These are phyloP conservation scores for Gymnogyps californianus DNA, from an alignment of 2,113 vertebrate genomes.

Conservation along the genomic window DNA sequence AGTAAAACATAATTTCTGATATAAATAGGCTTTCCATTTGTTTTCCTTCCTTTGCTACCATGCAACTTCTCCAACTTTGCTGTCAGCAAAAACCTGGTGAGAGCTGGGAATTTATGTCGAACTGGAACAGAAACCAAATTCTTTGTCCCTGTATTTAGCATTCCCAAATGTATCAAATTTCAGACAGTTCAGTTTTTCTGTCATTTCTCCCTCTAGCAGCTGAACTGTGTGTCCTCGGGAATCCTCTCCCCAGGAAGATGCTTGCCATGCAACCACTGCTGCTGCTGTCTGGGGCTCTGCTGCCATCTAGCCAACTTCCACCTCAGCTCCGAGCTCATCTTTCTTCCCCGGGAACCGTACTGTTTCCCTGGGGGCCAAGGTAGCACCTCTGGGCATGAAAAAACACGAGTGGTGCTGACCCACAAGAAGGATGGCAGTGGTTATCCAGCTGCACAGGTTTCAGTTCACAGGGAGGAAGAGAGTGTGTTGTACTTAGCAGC, in stretches of 20 bases:
- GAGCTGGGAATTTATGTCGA: neutral
- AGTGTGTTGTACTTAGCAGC: accelerated
- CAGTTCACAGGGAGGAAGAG: neutral
- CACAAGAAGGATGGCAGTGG: accelerated
- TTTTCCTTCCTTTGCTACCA: neutral
- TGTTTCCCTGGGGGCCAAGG: accelerated
- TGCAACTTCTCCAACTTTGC: neutral
- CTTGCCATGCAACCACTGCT: too few relatives aligned
- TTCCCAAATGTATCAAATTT: neutral
- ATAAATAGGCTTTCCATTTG: neutral
- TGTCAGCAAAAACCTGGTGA: neutral
- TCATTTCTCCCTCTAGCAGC: neutral
- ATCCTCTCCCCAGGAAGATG: neutral
- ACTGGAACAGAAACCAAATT: neutral
- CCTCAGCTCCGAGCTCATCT: neutral
- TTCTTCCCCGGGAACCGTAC: accelerated
- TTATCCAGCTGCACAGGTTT: neutral
- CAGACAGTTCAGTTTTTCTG: neutral
- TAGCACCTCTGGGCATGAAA: neutral
- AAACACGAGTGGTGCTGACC: accelerated
- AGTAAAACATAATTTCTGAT: neutral
- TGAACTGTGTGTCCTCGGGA: neutral
- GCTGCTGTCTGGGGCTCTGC: conserved; percentile 21
- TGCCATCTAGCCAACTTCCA: conserved; percentile 43
- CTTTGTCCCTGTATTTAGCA: neutral